Conservation (phyloP, 2,888 invertebrate species). For the Mesoligia furuncula region DNA sequence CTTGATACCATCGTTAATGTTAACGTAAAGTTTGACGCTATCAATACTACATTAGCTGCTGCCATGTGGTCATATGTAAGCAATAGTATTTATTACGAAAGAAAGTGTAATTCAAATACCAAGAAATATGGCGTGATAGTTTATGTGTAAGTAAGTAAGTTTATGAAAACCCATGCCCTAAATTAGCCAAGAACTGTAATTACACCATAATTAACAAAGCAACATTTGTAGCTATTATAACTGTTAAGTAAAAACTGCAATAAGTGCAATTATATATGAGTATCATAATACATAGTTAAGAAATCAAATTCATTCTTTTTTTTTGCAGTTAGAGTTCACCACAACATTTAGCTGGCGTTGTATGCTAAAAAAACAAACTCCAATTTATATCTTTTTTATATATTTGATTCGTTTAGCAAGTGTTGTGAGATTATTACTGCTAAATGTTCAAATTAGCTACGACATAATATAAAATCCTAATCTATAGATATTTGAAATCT, state of each 20-base stretch:
- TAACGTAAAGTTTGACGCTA: neutral
- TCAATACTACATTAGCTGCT: neutral
- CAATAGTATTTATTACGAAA: neutral
- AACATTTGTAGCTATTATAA: slow-evolving; percentile 46
- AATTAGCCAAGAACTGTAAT: slow-evolving; percentile 48
- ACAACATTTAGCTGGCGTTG: slow-evolving; percentile 12
- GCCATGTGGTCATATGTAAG: neutral
- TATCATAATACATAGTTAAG: slow-evolving; percentile 61
- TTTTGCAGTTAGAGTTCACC: slow-evolving; percentile 72
- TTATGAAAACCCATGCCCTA: slow-evolving; percentile 27
- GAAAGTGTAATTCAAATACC: neutral
- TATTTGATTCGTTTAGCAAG: neutral
- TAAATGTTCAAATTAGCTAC: neutral
- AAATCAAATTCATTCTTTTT: slow-evolving; percentile 68
- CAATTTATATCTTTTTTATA: neutral
- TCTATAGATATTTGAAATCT: neutral
- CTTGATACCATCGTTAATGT: neutral
- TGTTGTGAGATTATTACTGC: neutral
- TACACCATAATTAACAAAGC: slow-evolving; percentile 54
- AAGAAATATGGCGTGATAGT: neutral
- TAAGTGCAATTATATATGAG: slow-evolving; percentile 49
- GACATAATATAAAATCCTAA: neutral
- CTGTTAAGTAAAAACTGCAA: slow-evolving; percentile 58
- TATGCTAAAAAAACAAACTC: neutral
- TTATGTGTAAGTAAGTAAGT: too few relatives aligned